Evolutionary conservation across 2,113 vertebrate genomes (phyloP).

Genomic region (Colius striatus): DNA sequence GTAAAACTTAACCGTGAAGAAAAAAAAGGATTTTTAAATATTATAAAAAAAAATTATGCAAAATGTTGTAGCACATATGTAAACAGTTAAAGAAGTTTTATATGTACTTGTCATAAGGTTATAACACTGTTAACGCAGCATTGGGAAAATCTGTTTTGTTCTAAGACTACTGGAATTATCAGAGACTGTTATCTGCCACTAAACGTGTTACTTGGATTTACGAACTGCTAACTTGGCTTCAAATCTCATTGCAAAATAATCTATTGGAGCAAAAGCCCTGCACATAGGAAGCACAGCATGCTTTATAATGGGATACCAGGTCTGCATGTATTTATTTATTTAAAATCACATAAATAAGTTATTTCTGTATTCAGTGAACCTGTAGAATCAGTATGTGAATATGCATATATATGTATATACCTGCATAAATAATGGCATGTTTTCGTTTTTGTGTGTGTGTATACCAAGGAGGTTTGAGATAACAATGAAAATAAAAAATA

Average conservation of each 20-base stretch:
- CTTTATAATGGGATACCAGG: neutral
- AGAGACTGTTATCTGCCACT: neutral
- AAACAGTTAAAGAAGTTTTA: neutral
- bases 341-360: neutral
- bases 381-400: neutral
- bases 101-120: neutral
- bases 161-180: neutral
- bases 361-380: neutral
- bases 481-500: neutral
- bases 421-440: neutral
- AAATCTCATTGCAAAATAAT: neutral
- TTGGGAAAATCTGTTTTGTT: neutral
- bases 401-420: neutral
- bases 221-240: neutral
- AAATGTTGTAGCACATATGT: accelerated
- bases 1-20: neutral
- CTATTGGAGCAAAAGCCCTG: neutral
- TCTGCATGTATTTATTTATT: neutral
- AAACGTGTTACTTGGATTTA: neutral
- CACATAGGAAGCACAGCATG: neutral
- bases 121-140: neutral
- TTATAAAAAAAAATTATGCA: neutral
- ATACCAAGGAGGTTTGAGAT: neutral
- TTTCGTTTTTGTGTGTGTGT: neutral
- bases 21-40: neutral